Evolutionary conservation across 2,113 vertebrate species (phyloP).

Genomic region (Hypomesus transpacificus): DNA sequence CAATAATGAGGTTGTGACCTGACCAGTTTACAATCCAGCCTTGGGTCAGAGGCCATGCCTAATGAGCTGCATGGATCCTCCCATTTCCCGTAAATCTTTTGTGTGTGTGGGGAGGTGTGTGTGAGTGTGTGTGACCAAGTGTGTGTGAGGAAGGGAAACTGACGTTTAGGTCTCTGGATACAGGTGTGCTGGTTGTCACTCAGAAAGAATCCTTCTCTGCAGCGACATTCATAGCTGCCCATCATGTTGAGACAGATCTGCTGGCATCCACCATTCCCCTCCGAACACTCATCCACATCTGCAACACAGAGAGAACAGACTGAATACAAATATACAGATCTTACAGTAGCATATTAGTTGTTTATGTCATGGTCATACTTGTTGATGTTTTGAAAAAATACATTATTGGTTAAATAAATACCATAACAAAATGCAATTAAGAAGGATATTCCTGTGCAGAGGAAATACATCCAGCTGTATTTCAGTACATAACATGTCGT

Average conservation of each 20-base stretch:
- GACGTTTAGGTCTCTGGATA: conserved; percentile 96
- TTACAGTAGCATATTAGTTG: too few species aligned
- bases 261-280: conserved; percentile 94
- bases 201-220: conserved; percentile 94
- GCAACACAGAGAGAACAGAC: conserved; percentile 22
- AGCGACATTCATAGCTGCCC: conserved; percentile 98
- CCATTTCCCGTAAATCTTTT: conserved; percentile 11
- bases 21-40: background rate
- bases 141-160: conserved; percentile 24
- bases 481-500: conserved; percentile 11
- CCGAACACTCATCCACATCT: conserved; percentile 95
- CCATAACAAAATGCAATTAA: background rate
- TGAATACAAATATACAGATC: background rate
- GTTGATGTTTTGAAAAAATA: too few species aligned
- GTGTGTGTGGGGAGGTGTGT: background rate
- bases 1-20: conserved; percentile 9
- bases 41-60: background rate
- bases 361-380: too few species aligned
- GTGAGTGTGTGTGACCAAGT: background rate
- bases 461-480: background rate
- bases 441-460: background rate
- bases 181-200: conserved; percentile 99
- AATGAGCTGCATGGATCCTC: conserved; percentile 5
- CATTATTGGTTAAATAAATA: background rate
- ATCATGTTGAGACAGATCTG: conserved; percentile 99